Conservation (phyloP, 2,888 invertebrate genomes). For the Drosophila merina region DNA sequence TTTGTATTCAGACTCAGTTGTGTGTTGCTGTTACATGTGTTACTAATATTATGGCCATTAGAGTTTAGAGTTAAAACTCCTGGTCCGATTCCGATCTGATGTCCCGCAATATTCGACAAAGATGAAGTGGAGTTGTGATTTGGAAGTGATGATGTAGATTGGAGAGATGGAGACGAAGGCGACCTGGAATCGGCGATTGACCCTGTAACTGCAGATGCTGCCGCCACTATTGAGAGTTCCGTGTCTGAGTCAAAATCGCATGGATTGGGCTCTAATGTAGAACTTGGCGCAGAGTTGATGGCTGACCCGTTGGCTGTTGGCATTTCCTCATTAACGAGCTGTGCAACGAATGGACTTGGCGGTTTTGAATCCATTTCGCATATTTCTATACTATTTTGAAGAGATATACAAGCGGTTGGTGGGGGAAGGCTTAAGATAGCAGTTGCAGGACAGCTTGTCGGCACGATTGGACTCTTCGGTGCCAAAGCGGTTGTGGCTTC, state of each 20-base stretch:
- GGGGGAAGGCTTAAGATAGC: background rate
- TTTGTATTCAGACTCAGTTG: slow-evolving; percentile 80
- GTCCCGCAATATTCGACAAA: slow-evolving; percentile 2
- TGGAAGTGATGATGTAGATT: background rate
- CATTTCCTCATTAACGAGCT: background rate
- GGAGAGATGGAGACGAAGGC: slow-evolving; percentile 26
- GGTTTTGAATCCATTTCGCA: slow-evolving; percentile 1
- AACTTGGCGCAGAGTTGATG: slow-evolving; percentile 7
- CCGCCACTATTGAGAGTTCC: slow-evolving; percentile 81
- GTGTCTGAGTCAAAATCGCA: slow-evolving; percentile 83
- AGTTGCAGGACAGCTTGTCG: slow-evolving; percentile 1
- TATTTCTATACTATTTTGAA: background rate
- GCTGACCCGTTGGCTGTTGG: slow-evolving; percentile 6
- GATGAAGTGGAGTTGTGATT: slow-evolving; percentile 5
- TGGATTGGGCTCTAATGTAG: slow-evolving; percentile 36
- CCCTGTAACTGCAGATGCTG: slow-evolving; percentile 64
- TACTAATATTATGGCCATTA: slow-evolving; percentile 67
- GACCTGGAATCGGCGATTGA: slow-evolving; percentile 48
- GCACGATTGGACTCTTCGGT: background rate
- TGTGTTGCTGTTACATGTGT: slow-evolving; percentile 45
- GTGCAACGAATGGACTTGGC: background rate
- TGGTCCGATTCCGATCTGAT: slow-evolving; percentile 27
- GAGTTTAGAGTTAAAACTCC: slow-evolving; percentile 39
- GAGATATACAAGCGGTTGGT: slow-evolving; percentile 2
- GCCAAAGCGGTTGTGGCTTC: background rate